A percentile compares a stretch with the other conserved stretches of the same genome.
Conservation (phyloP, 2,113 vertebrate species). For the Bolborhynchus lineola region DNA sequence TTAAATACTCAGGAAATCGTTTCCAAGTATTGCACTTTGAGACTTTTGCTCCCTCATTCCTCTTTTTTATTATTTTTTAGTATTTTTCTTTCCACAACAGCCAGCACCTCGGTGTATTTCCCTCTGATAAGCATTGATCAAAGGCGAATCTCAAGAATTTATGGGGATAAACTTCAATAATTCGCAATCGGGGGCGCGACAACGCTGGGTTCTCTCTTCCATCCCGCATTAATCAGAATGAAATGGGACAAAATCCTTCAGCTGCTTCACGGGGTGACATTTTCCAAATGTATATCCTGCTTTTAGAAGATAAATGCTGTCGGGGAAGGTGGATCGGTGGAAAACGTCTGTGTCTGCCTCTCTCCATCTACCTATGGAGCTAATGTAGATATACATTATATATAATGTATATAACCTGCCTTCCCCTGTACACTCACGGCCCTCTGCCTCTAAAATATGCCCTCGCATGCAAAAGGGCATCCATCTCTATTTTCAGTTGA, state of each 20-base stretch:
- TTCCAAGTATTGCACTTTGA: not conserved
- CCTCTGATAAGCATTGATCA: conserved; percentile 45
- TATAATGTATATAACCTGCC: not conserved
- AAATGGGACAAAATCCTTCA: not conserved
- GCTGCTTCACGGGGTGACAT: not conserved
- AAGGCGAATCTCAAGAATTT: conserved; percentile 62
- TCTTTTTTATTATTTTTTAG: not conserved
- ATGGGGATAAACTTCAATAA: conserved; percentile 61
- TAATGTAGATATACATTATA: not conserved
- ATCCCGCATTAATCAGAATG: not conserved
- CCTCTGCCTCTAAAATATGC: not conserved
- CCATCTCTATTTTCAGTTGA: accelerated
- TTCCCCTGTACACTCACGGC: accelerated
- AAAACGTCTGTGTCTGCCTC: not conserved
- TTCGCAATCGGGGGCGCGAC: not conserved
- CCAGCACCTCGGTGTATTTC: not conserved
- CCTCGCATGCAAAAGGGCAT: accelerated
- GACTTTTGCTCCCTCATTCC: not conserved
- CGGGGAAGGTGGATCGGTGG: not conserved
- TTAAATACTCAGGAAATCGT: not conserved
- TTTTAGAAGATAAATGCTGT: not conserved
- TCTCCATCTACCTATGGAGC: not conserved
- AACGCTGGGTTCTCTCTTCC: not conserved
- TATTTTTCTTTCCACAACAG: not conserved
- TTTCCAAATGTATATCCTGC: not conserved